A percentile compares a stretch with the other conserved stretches of the same genome.
These are phyloP conservation scores for Drosophila mimetica DNA, from an alignment of 2,888 invertebrate genomes.

Conservation along the genomic window DNA sequence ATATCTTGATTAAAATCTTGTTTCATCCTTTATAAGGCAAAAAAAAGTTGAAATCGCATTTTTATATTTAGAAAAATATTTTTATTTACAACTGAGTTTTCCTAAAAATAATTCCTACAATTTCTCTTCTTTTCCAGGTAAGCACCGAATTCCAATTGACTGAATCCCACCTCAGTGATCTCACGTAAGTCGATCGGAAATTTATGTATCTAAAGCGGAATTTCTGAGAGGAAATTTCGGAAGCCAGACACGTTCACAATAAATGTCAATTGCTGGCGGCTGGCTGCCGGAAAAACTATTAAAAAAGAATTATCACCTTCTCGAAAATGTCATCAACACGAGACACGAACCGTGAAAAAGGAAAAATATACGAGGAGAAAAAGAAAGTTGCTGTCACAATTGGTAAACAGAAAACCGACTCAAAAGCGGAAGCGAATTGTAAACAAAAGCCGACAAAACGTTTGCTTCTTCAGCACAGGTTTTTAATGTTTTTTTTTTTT, in stretches of 20 bases:
- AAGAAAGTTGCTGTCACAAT: conserved; percentile 42
- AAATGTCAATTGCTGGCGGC: conserved; percentile 75
- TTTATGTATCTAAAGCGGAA: conserved; percentile 53
- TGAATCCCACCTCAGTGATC: conserved; percentile 15
- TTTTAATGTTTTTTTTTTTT: conserved; percentile 24
- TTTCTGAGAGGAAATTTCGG: conserved; percentile 47
- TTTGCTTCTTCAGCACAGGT: conserved; percentile 22
- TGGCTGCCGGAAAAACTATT: conserved; percentile 78
- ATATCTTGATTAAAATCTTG: no score
- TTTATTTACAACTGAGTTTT: not conserved
- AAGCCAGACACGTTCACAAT: conserved; percentile 65
- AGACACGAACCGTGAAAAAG: conserved; percentile 48
- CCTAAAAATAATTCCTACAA: not conserved
- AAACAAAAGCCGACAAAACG: conserved; percentile 47
- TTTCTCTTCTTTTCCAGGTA: conserved; percentile 23
- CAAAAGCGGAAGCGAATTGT: conserved; percentile 41
- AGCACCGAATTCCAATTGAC: conserved; percentile 1
- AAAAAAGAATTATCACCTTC: conserved; percentile 77
- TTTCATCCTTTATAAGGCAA: no score
- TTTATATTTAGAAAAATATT: not conserved
- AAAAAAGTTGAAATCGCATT: no score
- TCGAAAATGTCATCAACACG: conserved; percentile 38
- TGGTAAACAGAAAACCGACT: conserved; percentile 41
- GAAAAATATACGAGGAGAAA: conserved; percentile 26
- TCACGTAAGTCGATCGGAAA: conserved; percentile 34